Base-by-base conservation (phyloP, 1,140 invertebrate genomes). In the Luehdorfia chinensis region DNA sequence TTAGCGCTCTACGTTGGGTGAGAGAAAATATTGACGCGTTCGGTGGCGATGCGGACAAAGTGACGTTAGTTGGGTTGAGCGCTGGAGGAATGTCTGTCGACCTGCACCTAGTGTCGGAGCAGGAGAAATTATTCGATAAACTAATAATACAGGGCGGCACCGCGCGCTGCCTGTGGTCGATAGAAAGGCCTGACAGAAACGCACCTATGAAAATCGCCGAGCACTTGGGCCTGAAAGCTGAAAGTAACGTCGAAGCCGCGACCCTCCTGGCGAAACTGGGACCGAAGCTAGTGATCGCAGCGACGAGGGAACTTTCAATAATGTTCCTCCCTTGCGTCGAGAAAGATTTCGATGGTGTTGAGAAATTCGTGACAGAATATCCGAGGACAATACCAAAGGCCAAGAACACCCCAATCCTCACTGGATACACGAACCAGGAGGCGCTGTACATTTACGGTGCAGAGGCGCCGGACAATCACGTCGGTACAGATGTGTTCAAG, bases 71-170 rank as follows among this genome's bases (percentile, higher is more conserved):
- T n/a, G 39, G 39, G 0, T 11, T 28, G 9, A 43, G 39, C 4
- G 39, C 39, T 9, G 39, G 39, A 7, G 25, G 25, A 0, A 13
- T 15, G 6, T 43, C 39, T 5, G 39, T 43, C 3, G 39, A 43
- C 28, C 28, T 28, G 8, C 39, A 43, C 3, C 13, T 43, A 5
- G n/a, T 43, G 13, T 23, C 36, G 4, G 11, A 27, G 5, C n/a
- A 28, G 8, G 39, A 43, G 13, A 30, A 30, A 11, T n/a, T 43
- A 0, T 43, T 43, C 5, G 25, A 43, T 28, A 43, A 43, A 43
- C 23, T 16, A 1, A 43, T 43, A 7, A 43, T 43, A 25, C 39
- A 43, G n/a, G 28, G 39, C 5, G 39, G 39, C 8, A 43, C 23
- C 5, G 16, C 39, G 0, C 14, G 16, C n/a, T 13, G 39, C 0